Conservation (phyloP, 2,797 vertebrate species). For the Orestias chungarensis region DNA sequence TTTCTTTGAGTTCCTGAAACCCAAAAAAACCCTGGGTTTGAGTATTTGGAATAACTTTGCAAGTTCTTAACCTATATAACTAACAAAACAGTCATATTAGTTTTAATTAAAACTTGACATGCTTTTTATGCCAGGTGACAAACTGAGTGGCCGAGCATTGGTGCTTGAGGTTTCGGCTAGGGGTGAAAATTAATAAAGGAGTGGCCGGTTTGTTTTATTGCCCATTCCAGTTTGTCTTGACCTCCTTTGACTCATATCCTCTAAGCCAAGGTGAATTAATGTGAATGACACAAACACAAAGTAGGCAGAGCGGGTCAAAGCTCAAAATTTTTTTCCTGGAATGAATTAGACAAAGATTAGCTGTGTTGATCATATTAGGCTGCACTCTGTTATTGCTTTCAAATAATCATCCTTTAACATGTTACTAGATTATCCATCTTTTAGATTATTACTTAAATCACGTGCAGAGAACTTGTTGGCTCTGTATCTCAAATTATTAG, state of each 20-base stretch:
- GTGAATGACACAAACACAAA: background rate
- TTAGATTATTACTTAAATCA: too few relatives aligned
- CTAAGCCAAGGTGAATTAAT: background rate
- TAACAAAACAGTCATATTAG: background rate
- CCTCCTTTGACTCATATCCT: slow-evolving; percentile 20
- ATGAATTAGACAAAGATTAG: slow-evolving; percentile 13
- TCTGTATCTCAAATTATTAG: too few relatives aligned
- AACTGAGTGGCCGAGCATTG: background rate
- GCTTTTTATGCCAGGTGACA: background rate
- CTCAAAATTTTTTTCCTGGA: background rate
- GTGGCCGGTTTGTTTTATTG: slow-evolving; percentile 20
- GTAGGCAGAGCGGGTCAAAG: slow-evolving; percentile 14
- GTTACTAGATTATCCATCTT: too few relatives aligned
- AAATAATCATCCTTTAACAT: too few relatives aligned
- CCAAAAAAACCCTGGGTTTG: background rate
- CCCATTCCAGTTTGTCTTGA: slow-evolving; percentile 4
- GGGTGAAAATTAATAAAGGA: slow-evolving; percentile 35
- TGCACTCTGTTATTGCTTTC: too few relatives aligned
- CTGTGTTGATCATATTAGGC: too few relatives aligned
- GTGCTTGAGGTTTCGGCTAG: background rate
- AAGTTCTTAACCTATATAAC: background rate
- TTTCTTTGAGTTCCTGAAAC: background rate
- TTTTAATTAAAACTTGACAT: background rate
- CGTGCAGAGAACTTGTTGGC: too few relatives aligned
- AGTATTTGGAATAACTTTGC: background rate